These are phyloP conservation scores for Eufriesea mexicana DNA, from an alignment of 1,140 invertebrate genomes.

Conservation along the genomic window DNA sequence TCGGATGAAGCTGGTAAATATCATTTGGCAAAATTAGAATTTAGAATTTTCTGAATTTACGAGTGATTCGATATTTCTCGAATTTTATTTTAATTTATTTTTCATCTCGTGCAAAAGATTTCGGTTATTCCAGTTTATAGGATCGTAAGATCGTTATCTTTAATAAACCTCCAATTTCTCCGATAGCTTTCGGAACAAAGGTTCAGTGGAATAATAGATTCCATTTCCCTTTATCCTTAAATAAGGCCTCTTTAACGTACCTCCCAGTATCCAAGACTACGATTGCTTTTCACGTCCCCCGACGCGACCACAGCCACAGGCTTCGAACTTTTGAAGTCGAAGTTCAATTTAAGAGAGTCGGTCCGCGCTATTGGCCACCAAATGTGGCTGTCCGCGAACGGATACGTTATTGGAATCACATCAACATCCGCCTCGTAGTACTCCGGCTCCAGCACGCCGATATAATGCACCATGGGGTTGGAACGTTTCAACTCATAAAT, in stretches of 20 bases:
- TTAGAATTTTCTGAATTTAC: no score
- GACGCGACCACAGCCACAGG: slow-evolving; percentile 93
- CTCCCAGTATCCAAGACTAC: slow-evolving; percentile 92
- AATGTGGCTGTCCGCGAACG: slow-evolving; percentile 93
- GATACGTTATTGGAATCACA: slow-evolving; percentile 95
- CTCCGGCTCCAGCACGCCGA: slow-evolving; percentile 90
- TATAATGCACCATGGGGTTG: slow-evolving; percentile 92
- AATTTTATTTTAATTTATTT: no score
- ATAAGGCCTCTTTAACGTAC: slow-evolving; percentile 81
- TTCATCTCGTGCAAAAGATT: no score
- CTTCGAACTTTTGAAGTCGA: slow-evolving; percentile 94
- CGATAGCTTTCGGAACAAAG: no score
- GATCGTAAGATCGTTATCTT: no score
- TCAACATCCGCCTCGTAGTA: slow-evolving; percentile 92
- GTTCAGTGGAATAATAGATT: no score
- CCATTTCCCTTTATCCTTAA: background rate
- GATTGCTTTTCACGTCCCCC: slow-evolving; percentile 88
- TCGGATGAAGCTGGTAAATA: no score
- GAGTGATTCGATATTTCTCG: no score
- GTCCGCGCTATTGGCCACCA: slow-evolving; percentile 90
- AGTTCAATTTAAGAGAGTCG: slow-evolving; percentile 89
- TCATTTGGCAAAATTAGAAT: no score
- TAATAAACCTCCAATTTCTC: no score
- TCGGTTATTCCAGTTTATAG: no score
- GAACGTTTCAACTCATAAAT: slow-evolving; percentile 92